These are phyloP conservation scores for Cyphomyrus plagiostoma DNA, from an alignment of 2,113 vertebrate species.

Conservation along the genomic window DNA sequence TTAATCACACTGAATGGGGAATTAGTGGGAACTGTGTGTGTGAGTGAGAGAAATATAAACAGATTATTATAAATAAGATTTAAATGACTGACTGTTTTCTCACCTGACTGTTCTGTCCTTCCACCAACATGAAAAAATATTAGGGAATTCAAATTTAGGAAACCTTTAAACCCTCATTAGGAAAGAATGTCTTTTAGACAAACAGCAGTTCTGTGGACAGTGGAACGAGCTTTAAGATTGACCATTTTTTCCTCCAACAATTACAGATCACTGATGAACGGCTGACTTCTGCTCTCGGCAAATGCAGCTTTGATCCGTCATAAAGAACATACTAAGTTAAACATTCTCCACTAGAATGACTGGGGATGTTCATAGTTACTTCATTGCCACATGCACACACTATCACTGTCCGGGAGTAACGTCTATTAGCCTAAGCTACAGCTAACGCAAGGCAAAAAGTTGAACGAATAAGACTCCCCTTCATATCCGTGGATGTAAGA, in stretches of 20 bases:
- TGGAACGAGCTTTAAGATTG: not conserved
- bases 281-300: not conserved
- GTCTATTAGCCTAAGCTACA: too few relatives aligned
- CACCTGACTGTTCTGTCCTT: not conserved
- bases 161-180: slow-evolving; percentile 28
- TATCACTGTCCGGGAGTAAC: too few relatives aligned
- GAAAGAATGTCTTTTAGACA: slow-evolving; percentile 29
- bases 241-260: not conserved
- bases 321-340: too few relatives aligned
- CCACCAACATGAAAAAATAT: not conserved
- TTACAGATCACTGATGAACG: not conserved
- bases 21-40: not conserved
- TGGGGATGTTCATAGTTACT: too few relatives aligned
- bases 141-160: slow-evolving; percentile 13
- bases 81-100: not conserved
- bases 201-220: slow-evolving; percentile 5
- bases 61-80: not conserved
- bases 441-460: too few relatives aligned
- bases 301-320: slow-evolving; percentile 2
- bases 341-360: too few relatives aligned
- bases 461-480: too few relatives aligned
- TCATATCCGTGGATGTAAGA: too few relatives aligned
- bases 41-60: not conserved
- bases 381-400: too few relatives aligned
- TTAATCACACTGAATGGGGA: not conserved